These are phyloP conservation scores for Drosophila repleta DNA, from an alignment of 1,140 invertebrate genomes.

Conservation along the genomic window DNA sequence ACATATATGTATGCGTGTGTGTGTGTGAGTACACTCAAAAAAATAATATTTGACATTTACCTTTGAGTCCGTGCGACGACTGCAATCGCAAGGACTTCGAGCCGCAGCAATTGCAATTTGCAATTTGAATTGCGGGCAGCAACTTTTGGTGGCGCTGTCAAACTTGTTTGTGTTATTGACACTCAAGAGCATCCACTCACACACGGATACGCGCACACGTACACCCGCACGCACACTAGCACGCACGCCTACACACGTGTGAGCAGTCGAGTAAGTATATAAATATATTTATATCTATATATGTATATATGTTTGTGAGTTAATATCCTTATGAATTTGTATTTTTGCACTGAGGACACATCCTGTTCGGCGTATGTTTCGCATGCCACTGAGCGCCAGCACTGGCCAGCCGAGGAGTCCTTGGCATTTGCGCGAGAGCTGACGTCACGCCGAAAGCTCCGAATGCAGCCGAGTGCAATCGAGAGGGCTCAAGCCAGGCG, in stretches of 20 bases:
- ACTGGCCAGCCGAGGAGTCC: constrained; percentile 48
- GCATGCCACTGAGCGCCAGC: constrained; percentile 59
- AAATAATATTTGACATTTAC: constrained; percentile 14
- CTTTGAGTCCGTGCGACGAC: constrained; percentile 2
- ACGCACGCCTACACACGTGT: constrained; percentile 21
- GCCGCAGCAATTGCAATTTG: constrained; percentile 25
- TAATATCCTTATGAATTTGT: background rate
- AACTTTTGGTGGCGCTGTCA: constrained; percentile 47
- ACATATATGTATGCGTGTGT: constrained; percentile 18
- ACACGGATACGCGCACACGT: constrained; percentile 1
- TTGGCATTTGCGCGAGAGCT: constrained; percentile 66
- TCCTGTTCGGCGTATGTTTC: constrained; percentile 67
- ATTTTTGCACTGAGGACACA: constrained; percentile 24
- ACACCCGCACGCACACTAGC: background rate
- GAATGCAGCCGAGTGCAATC: constrained; percentile 26
- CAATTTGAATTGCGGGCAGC: constrained; percentile 32
- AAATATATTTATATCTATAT: constrained; percentile 3
- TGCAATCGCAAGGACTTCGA: background rate
- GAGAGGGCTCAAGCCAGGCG: constrained; percentile 21
- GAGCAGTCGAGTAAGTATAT: constrained; percentile 4
- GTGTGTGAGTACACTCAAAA: constrained; percentile 6
- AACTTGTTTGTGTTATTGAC: constrained; percentile 73
- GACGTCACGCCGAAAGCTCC: constrained; percentile 59
- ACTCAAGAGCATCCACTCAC: constrained; percentile 43
- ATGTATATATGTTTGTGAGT: background rate